A percentile compares a stretch with the other conserved stretches of the same genome.
These are phyloP conservation scores for Sphaerophoria rueppellii DNA, from an alignment of 2,888 invertebrate species.

Conservation along the genomic window DNA sequence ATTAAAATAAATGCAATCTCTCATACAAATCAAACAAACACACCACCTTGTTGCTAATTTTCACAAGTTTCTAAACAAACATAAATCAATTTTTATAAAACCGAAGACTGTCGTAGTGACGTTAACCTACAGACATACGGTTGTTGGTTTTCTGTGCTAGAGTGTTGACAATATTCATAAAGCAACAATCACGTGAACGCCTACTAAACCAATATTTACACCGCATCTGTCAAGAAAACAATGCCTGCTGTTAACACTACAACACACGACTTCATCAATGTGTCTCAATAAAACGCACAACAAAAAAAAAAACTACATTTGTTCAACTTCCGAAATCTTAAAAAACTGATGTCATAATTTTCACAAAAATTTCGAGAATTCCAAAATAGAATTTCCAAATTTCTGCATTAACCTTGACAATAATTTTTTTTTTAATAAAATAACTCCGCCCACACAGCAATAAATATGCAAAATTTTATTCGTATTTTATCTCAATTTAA, in stretches of 20 bases:
- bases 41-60: neutral
- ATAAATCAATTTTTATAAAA: slow-evolving; percentile 3
- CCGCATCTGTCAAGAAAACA: slow-evolving; percentile 3
- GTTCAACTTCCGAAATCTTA: neutral
- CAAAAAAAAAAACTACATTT: no score
- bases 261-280: neutral
- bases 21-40: neutral
- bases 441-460: neutral
- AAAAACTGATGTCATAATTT: slow-evolving; percentile 18
- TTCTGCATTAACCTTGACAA: neutral
- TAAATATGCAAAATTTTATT: slow-evolving; percentile 13
- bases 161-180: neutral
- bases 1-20: no score
- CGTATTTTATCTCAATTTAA: slow-evolving; percentile 19
- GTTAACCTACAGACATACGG: neutral
- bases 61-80: slow-evolving; percentile 12
- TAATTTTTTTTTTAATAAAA: neutral
- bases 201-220: slow-evolving; percentile 18
- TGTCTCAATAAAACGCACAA: neutral
- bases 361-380: neutral
- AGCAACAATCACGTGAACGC: slow-evolving; percentile 1
- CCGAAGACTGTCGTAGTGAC: neutral
- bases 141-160: neutral
- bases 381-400: neutral
- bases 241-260: neutral